Base-by-base conservation (phyloP, 2,888 invertebrate genomes). In the Heliconius ethilla region DNA sequence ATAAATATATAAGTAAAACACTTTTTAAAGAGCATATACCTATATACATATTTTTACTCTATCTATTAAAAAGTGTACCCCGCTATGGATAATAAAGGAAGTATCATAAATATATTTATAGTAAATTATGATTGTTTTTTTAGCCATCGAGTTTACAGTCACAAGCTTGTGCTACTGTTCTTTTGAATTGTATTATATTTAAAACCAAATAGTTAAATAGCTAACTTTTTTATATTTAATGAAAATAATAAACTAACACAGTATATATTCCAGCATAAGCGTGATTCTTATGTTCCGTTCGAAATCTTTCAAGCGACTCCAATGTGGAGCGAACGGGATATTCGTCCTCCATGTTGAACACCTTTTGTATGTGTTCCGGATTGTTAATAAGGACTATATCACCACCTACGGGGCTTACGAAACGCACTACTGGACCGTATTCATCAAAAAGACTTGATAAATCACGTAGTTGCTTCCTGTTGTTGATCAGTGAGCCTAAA, bases 351-450 rank as follows among this genome's bases (percentile, higher is more conserved):
- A 95, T 95, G 3, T 94, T 89, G 81, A 96, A 96, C 3, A 96
- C 95, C 81, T 95, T 94, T 79, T 95, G 94, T 66, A 96, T 95
- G 83, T 96, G 96, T 78, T 96, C 96, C 0, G 96, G 96, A 75
- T 96, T 95, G 85, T 94, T 95, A 70, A 96, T 89, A 80, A 96
- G 91, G 5, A 96, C 95, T 29, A 96, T 95, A 82, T 96, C 95
- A 2, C 95, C 94, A 0, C 96, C 95, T 67, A 96, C 91, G 0
- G 96, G 96, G 40, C 96, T 96, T 33, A 96, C 95, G 74, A 96
- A 93, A 75, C 96, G 94, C 13, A 96, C 96, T 3, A 96, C 95
- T 0, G 96, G 96, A 1, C 96, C 96, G 81, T 96, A 96, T 81
- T 93, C 90, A 75, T 94, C 92, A 80, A 94, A 94, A 2, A 94